Evolutionary conservation across 2,888 invertebrate species (phyloP), one percentile per base, ranked within the genome.

Genomic region (Drosophila acutilabella): DNA sequence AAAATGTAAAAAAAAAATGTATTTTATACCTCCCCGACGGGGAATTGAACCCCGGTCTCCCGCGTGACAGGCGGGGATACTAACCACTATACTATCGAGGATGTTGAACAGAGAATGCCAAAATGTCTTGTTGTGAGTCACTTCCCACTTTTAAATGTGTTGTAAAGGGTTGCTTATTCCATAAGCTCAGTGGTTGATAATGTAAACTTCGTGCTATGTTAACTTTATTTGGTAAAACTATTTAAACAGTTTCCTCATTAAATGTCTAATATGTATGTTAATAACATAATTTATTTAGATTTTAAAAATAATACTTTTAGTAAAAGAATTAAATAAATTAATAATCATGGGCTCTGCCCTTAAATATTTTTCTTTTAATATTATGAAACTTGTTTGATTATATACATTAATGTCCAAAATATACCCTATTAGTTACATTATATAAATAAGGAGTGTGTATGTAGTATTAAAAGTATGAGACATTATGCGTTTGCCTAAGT

Each of bases 1-100:
- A 18, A 18, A 18, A 2, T 18, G 18, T 2, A 18, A 18, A 18
- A 26, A 36, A 30, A 59, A 71, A 67, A 64, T 64, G 2, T 48
- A 5, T 64, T 54, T 18, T 33, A 65, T 53, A 73, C 64, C 75
- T 80, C 80, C 70, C 78, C 78, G 78, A 80, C 78, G n/a, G n/a
- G n/a, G n/a, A n/a, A n/a, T n/a, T n/a, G n/a, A n/a, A n/a, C n/a
- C n/a, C n/a, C n/a, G n/a, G n/a, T n/a, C n/a, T n/a, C n/a, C n/a
- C n/a, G n/a, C n/a, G n/a, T n/a, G n/a, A n/a, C n/a, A n/a, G n/a
- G n/a, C n/a, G n/a, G n/a, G n/a, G n/a, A n/a, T n/a, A n/a, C n/a
- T n/a, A n/a, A n/a, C n/a, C n/a, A n/a, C 79, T 80, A 81, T 81
- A 80, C 80, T 80, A 80, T 76, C 80, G 82, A 80, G 80, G 82